These are phyloP conservation scores for Diorhabda sublineata DNA, from an alignment of 1,140 invertebrate species.

Conservation along the genomic window DNA sequence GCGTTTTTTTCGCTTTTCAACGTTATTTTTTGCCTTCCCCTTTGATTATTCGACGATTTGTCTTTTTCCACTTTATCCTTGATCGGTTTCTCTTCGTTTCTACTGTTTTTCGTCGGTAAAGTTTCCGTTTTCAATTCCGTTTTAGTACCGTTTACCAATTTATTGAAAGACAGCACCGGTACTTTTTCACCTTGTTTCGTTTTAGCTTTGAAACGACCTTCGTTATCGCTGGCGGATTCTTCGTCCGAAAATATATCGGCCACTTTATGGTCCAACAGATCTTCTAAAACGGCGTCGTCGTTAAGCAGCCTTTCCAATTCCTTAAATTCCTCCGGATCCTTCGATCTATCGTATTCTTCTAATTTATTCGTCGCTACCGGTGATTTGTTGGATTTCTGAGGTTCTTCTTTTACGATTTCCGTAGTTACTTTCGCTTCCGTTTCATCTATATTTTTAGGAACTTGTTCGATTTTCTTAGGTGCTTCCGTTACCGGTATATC, in stretches of 20 bases:
- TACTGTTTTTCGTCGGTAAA: constrained; percentile 8
- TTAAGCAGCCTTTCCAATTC: constrained; percentile 27
- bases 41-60: not conserved
- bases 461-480: not conserved
- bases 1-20: constrained; percentile 27
- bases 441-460: not conserved
- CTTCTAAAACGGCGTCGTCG: constrained; percentile 32
- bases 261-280: constrained; percentile 34
- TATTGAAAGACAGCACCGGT: constrained; percentile 26
- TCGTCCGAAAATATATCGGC: constrained; percentile 44
- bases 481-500: not conserved
- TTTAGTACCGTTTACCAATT: constrained; percentile 30
- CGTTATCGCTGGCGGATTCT: constrained; percentile 42
- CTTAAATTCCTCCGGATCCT: constrained; percentile 20
- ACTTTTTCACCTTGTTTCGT: constrained; percentile 23
- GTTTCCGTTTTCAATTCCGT: constrained; percentile 20
- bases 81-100: not conserved
- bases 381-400: not conserved
- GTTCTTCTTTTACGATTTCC: not conserved
- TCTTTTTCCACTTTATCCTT: not conserved
- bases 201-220: constrained; percentile 42
- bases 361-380: constrained; percentile 8
- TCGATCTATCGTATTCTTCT: constrained; percentile 6
- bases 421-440: not conserved
- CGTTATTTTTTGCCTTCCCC: constrained; percentile 8